Conservation (phyloP, 2,888 invertebrate genomes). For the Drosophila macrospina region DNA sequence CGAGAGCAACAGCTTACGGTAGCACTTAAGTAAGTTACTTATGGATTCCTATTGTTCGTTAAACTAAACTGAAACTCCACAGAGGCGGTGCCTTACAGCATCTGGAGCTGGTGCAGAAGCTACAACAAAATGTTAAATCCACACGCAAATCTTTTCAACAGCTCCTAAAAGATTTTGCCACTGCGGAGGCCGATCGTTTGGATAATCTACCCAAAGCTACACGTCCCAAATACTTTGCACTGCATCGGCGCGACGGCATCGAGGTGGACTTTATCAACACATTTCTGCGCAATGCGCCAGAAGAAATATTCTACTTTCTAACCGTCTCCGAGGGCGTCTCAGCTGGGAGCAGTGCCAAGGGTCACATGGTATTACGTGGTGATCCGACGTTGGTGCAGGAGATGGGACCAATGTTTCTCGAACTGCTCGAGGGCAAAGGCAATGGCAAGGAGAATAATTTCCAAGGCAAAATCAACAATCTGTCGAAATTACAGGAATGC, state of each 20-base stretch:
- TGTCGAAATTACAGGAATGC: conserved; percentile 88
- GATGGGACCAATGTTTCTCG: conserved; percentile 87
- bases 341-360: conserved; percentile 86
- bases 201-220: conserved; percentile 85
- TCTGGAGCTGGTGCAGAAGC: conserved; percentile 90
- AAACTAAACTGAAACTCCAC: neutral
- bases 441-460: conserved; percentile 90
- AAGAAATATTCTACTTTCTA: conserved; percentile 88
- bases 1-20: conserved; percentile 89
- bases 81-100: conserved; percentile 91
- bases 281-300: conserved; percentile 88
- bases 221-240: conserved; percentile 87
- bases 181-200: conserved; percentile 89
- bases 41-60: neutral
- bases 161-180: conserved; percentile 89
- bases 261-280: conserved; percentile 91
- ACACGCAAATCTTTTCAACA: conserved; percentile 88
- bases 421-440: conserved; percentile 91
- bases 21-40: conserved; percentile 89
- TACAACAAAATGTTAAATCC: conserved; percentile 89
- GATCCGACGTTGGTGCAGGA: conserved; percentile 78
- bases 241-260: conserved; percentile 90
- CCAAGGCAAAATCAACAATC: conserved; percentile 91
- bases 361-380: conserved; percentile 86
- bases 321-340: conserved; percentile 88